Conservation (phyloP, 1,140 invertebrate genomes). For the Dufourea novaeangliae region DNA sequence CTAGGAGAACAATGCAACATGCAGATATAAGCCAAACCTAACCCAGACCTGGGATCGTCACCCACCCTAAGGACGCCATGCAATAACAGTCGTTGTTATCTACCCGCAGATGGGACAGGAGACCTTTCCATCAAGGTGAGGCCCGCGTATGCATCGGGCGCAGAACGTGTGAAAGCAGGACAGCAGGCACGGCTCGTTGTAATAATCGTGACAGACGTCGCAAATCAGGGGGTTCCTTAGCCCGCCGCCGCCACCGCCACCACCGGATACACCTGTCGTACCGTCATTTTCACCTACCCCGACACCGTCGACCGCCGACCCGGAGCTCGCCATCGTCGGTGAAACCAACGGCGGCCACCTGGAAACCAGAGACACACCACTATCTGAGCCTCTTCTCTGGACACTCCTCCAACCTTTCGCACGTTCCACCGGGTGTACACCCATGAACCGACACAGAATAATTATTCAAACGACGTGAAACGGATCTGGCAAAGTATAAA, state of each 20-base stretch:
- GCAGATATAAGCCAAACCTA: slow-evolving; percentile 32
- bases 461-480: slow-evolving; percentile 26
- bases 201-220: slow-evolving; percentile 86
- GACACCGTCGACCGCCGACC: slow-evolving; percentile 61
- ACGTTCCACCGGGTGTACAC: neutral
- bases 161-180: slow-evolving; percentile 88
- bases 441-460: neutral
- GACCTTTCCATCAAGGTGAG: slow-evolving; percentile 84
- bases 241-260: too few relatives aligned
- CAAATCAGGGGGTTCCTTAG: slow-evolving; percentile 85
- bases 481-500: neutral
- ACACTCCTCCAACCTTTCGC: neutral
- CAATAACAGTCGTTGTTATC: slow-evolving; percentile 67
- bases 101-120: slow-evolving; percentile 87
- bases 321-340: slow-evolving; percentile 73
- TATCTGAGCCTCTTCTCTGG: slow-evolving; percentile 1
- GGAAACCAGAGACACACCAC: slow-evolving; percentile 32
- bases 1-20: neutral
- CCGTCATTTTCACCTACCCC: slow-evolving; percentile 69
- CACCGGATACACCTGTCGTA: slow-evolving; percentile 59
- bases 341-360: slow-evolving; percentile 46
- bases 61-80: slow-evolving; percentile 47
- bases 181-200: slow-evolving; percentile 86
- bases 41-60: slow-evolving; percentile 41
- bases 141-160: slow-evolving; percentile 84